These are phyloP conservation scores for Piaya cayana DNA, from an alignment of 2,113 vertebrate genomes.

Conservation along the genomic window DNA sequence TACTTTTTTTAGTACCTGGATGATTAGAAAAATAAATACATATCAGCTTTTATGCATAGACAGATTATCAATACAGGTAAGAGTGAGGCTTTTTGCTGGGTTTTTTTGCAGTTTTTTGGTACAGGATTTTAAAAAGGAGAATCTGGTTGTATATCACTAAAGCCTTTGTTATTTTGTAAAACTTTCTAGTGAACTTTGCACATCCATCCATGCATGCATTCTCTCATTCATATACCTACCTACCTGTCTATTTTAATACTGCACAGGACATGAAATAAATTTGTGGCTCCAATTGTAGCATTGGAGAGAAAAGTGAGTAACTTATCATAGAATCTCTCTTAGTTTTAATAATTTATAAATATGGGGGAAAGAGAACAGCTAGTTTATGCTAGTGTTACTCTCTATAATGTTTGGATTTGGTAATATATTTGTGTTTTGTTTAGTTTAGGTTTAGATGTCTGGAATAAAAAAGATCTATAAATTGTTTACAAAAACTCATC, in stretches of 20 bases:
- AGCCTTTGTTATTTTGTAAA: neutral
- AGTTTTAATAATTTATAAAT: neutral
- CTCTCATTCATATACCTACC: too few relatives aligned
- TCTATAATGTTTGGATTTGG: neutral
- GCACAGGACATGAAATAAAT: neutral
- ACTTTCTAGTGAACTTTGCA: neutral
- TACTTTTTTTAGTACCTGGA: neutral
- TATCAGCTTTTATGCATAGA: neutral
- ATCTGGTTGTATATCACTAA: neutral
- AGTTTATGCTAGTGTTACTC: neutral
- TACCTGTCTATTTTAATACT: neutral
- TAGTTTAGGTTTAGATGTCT: neutral
- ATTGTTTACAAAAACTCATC: neutral
- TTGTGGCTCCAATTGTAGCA: too few relatives aligned
- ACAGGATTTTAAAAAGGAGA: neutral
- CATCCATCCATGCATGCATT: neutral
- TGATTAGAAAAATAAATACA: neutral
- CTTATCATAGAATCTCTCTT: neutral
- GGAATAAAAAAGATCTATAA: neutral
- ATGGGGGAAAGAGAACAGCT: neutral
- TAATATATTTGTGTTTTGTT: neutral
- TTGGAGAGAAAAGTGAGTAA: neutral
- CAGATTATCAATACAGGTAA: neutral
- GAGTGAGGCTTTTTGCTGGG: neutral
- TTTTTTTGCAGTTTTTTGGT: neutral